phyloP scores from a whole-genome alignment of 2,797 vertebrate species.

The Botia almorhae region DNA sequence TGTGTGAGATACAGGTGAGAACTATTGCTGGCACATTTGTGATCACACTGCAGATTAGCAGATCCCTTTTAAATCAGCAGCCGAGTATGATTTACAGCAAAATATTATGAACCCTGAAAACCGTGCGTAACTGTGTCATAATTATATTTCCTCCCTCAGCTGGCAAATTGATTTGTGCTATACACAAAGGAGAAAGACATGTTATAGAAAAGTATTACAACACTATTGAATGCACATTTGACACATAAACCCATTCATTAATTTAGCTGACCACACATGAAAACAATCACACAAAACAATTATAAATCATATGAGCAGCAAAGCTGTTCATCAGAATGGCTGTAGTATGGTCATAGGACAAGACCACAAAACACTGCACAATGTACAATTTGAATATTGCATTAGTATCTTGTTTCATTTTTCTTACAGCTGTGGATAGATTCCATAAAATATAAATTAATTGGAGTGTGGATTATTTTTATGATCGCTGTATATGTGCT shows the following conservation, averaged over 20 bases:
- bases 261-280: neutral
- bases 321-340: too few relatives aligned
- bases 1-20: conserved; percentile 7
- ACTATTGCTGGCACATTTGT: conserved; percentile 16
- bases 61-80: neutral
- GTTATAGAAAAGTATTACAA: neutral
- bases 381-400: too few relatives aligned
- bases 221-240: neutral
- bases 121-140: neutral
- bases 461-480: too few relatives aligned
- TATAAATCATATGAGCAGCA: too few relatives aligned
- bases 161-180: neutral
- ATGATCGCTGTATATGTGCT: too few relatives aligned
- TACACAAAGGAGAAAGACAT: neutral
- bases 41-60: neutral
- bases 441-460: too few relatives aligned
- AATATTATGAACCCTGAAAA: neutral
- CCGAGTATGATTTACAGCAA: neutral
- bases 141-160: neutral
- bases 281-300: too few relatives aligned
- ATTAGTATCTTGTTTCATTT: too few relatives aligned
- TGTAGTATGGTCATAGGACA: too few relatives aligned
- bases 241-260: neutral
- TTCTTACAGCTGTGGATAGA: too few relatives aligned
- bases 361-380: too few relatives aligned